These are phyloP conservation scores for Alauda arvensis DNA, from an alignment of 2,797 vertebrate genomes.

Conservation along the genomic window DNA sequence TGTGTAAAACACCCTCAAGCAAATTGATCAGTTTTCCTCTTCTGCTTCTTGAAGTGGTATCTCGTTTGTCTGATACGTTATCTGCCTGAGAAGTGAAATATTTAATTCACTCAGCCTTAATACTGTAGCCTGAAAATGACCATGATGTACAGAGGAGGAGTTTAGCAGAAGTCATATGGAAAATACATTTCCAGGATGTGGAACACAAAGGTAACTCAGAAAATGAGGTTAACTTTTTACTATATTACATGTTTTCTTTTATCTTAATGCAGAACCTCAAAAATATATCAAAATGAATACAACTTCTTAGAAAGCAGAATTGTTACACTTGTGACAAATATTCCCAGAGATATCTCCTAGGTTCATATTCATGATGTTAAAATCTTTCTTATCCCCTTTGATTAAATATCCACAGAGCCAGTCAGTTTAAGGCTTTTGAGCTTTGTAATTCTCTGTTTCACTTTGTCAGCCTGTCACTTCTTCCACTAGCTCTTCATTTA, in stretches of 20 bases:
- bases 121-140: neutral
- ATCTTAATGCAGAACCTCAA: neutral
- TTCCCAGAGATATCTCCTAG: neutral
- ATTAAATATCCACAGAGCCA: conserved; percentile 17
- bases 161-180: neutral
- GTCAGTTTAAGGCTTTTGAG: conserved; percentile 21
- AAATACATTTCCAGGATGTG: neutral
- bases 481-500: conserved; percentile 57
- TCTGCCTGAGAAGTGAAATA: neutral
- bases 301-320: neutral
- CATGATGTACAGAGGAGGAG: neutral
- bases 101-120: neutral
- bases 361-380: neutral
- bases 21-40: neutral
- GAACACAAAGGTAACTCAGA: neutral
- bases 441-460: conserved; percentile 32
- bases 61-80: neutral
- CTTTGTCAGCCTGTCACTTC: conserved; percentile 17
- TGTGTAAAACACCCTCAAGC: neutral
- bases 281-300: neutral
- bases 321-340: neutral
- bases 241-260: neutral
- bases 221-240: neutral
- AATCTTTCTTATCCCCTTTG: conserved; percentile 16
- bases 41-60: neutral